phyloP scores from a whole-genome alignment of 2,113 vertebrate genomes.

The Eretmochelys imbricata region DNA sequence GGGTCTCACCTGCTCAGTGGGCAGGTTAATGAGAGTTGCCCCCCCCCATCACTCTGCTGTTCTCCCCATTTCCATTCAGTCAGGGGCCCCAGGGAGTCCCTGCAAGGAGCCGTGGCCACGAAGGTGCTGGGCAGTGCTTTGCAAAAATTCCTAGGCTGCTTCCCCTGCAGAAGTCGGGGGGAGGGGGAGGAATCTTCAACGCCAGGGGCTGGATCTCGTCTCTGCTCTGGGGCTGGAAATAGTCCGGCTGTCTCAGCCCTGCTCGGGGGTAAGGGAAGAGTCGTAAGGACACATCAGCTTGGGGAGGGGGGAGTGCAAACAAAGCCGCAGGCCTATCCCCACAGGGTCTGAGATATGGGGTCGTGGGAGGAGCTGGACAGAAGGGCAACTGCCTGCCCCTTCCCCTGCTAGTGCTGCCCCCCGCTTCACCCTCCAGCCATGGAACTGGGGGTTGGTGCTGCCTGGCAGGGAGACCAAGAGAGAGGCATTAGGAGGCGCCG shows the following conservation, averaged over 20 bases:
- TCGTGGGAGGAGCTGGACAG: neutral
- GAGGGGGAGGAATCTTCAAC: no score
- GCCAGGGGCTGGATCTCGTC: neutral
- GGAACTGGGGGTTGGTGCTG: neutral
- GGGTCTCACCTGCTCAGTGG: neutral
- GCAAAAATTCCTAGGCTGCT: no score
- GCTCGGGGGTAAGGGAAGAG: neutral
- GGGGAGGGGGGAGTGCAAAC: neutral
- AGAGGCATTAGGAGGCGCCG: neutral
- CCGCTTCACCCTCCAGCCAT: rapidly evolving
- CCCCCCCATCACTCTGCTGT: no score
- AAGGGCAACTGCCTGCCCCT: no score
- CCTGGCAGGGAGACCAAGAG: neutral
- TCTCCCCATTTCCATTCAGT: no score
- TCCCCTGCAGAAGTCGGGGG: no score
- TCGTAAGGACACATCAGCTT: rapidly evolving
- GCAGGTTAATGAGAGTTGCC: no score
- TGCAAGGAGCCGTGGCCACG: no score
- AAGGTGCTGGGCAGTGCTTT: neutral
- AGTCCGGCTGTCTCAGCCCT: neutral
- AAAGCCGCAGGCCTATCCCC: neutral
- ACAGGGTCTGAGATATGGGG: neutral
- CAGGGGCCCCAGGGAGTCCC: neutral
- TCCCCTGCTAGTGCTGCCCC: rapidly evolving
- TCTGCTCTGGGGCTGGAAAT: neutral